Conservation (phyloP, 2,888 invertebrate species). For the Tetragonula carbonaria region DNA sequence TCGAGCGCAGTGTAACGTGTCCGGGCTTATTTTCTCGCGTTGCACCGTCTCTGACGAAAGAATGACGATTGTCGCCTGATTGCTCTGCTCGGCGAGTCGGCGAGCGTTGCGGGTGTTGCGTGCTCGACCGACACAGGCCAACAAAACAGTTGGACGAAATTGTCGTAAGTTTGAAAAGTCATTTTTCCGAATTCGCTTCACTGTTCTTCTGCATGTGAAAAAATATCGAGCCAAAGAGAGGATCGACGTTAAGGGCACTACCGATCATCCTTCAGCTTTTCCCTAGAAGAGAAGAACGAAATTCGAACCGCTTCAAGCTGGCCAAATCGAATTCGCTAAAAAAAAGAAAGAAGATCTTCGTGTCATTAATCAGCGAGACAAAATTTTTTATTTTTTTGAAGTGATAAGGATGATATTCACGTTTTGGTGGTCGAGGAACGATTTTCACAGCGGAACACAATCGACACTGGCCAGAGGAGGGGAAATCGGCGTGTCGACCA, state of each 20-base stretch:
- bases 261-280: background rate
- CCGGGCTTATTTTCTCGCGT: conserved; percentile 33
- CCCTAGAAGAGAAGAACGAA: background rate
- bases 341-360: background rate
- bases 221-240: conserved; percentile 14
- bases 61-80: conserved; percentile 33
- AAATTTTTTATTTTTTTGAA: conserved; percentile 26
- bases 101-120: background rate
- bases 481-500: conserved; percentile 26
- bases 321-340: no score
- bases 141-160: conserved; percentile 22
- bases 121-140: background rate
- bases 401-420: conserved; percentile 48
- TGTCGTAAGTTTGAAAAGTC: conserved; percentile 40
- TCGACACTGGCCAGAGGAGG: conserved; percentile 8
- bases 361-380: conserved; percentile 36
- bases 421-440: conserved; percentile 1
- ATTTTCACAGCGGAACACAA: conserved; percentile 16
- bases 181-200: background rate
- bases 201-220: background rate
- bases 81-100: conserved; percentile 24
- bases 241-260: conserved; percentile 8
- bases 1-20: background rate
- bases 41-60: conserved; percentile 19
- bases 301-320: background rate